Evolutionary conservation across 2,888 invertebrate genomes (phyloP), one percentile per base, ranked within the genome.

Genomic region (Mesorhabditis sp.): DNA sequence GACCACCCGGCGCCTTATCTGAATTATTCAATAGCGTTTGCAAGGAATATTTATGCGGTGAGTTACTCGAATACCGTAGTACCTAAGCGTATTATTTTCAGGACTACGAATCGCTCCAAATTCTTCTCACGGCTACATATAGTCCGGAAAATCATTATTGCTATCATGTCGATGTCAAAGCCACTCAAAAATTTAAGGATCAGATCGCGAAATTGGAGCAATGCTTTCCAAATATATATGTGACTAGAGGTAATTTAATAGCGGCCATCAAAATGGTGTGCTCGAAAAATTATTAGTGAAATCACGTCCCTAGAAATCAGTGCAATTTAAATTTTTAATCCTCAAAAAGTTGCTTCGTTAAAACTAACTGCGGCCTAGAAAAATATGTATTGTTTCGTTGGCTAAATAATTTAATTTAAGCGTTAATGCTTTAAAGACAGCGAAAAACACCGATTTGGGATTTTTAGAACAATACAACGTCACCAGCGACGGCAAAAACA

Each of bases 31-130:
- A 50, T 50, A 10, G 58, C 58, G 1, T 50, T 50, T n/a, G 58
- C 58, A 2, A 50, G 58, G n/a, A 50, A 50, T 50, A n/a, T 50
- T 50, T 50, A 50, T n/a, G n/a, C 58, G 58, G 58, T 50, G 58
- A n/a, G 58, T 28, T 28, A 28, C 28, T 28, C 28, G 28, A 28
- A 28, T 28, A 28, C 28, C 28, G 28, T 28, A 28, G 28, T 28
- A 28, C 28, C 28, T 28, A 28, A 28, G 28, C 28, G 28, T 28
- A 28, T 28, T 13, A 13, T 50, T 50, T 50, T 50, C 58, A 50
- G 58, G 58, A 50, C 58, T 50, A 50, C 58, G 58, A 50, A n/a
- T 50, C n/a, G n/a, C 58, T 50, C 58, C 10, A 50, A n/a, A 50
- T n/a, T 10, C 7, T 50, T 50, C 58, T 50, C 58, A n/a, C 10